Evolutionary conservation across 2,888 invertebrate species (phyloP).

Genomic region (Amiota minor): DNA sequence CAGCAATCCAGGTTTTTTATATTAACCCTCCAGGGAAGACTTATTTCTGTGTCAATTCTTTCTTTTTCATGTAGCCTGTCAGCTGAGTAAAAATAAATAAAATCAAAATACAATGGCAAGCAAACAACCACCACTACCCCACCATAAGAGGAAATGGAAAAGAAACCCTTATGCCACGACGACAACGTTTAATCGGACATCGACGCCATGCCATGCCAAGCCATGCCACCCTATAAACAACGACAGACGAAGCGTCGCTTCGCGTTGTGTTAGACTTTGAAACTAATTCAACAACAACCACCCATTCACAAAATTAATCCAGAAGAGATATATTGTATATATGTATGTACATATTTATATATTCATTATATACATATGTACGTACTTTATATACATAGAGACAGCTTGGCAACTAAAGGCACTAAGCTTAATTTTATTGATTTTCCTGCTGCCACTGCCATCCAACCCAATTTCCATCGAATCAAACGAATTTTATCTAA

Average conservation of each 20-base stretch:
- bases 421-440: conserved; percentile 61
- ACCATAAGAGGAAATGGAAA: too few species aligned
- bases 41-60: background rate
- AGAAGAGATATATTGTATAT: background rate
- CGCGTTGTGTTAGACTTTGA: too few species aligned
- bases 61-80: conserved; percentile 24
- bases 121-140: conserved; percentile 7
- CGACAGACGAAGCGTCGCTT: too few species aligned
- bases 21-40: too few species aligned
- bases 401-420: conserved; percentile 49
- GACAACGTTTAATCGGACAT: too few species aligned
- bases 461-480: background rate
- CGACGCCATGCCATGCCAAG: too few species aligned
- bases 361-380: conserved; percentile 8
- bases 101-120: background rate
- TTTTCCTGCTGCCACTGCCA: conserved; percentile 49
- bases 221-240: too few species aligned
- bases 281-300: conserved; percentile 20
- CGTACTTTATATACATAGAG: background rate
- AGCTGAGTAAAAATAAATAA: conserved; percentile 22
- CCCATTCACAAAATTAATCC: conserved; percentile 27
- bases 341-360: background rate
- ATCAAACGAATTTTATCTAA: conserved; percentile 3
- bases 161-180: too few species aligned
- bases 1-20: too few species aligned